These are phyloP conservation scores for Anthonomus grandis DNA, from an alignment of 1,140 invertebrate genomes.

Conservation along the genomic window DNA sequence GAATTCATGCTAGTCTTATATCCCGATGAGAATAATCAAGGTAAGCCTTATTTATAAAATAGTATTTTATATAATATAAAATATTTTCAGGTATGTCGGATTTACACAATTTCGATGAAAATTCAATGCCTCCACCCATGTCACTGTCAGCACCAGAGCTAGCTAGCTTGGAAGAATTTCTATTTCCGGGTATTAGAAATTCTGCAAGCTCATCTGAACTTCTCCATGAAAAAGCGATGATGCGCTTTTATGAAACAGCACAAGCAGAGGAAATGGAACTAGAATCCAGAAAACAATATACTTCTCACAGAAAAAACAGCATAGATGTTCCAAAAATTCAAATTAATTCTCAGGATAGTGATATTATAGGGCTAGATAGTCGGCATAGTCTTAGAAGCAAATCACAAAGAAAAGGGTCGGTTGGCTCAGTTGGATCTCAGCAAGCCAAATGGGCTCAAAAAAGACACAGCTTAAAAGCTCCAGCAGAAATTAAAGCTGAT, in stretches of 20 bases:
- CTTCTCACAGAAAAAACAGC: constrained; percentile 15
- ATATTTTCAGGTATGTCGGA: constrained; percentile 27
- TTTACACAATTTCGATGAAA: constrained; percentile 36
- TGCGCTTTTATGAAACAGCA: constrained; percentile 70
- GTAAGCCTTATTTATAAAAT: constrained; percentile 34
- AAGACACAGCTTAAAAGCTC: constrained; percentile 43
- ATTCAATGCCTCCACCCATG: constrained; percentile 60
- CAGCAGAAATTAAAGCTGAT: constrained; percentile 38
- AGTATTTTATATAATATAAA: background rate
- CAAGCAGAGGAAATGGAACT: constrained; percentile 66
- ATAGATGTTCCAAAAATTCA: constrained; percentile 46
- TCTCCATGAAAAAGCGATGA: constrained; percentile 74
- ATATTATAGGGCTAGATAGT: constrained; percentile 35
- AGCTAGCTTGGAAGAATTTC: constrained; percentile 50
- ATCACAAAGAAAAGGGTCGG: constrained; percentile 39
- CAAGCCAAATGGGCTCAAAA: constrained; percentile 40
- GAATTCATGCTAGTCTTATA: constrained; percentile 79
- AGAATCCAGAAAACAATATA: constrained; percentile 35
- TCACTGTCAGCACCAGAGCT: constrained; percentile 77
- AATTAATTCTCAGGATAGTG: constrained; percentile 38
- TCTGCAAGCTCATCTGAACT: constrained; percentile 79
- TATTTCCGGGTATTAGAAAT: constrained; percentile 59
- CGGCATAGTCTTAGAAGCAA: constrained; percentile 37
- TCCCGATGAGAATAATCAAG: constrained; percentile 58
- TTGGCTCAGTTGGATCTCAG: constrained; percentile 31